Evolutionary conservation across 2,888 invertebrate species (phyloP).

Genomic region (Euspilapteryx auroguttella): DNA sequence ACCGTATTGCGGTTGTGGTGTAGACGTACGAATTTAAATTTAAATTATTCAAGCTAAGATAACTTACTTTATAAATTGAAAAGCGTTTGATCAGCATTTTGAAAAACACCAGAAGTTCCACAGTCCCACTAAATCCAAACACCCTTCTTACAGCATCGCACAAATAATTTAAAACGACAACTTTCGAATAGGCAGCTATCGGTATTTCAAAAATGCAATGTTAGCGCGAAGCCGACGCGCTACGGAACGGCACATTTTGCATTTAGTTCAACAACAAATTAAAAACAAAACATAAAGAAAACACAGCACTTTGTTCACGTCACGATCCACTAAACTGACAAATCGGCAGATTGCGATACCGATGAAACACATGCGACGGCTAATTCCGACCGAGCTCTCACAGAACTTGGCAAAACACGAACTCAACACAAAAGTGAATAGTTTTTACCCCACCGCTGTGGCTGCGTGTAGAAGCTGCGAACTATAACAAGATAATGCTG

Average conservation of each 20-base stretch:
- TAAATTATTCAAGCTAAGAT: too few species aligned
- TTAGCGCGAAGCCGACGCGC: conserved; percentile 24
- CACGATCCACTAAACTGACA: conserved; percentile 13
- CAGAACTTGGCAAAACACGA: conserved; percentile 40
- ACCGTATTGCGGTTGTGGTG: too few species aligned
- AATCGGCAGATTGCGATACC: conserved; percentile 16
- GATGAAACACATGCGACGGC: conserved; percentile 22
- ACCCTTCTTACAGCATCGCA: conserved; percentile 16
- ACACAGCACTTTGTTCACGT: too few species aligned
- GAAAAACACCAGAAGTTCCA: too few species aligned
- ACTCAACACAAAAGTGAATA: conserved; percentile 32
- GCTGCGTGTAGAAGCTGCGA: conserved; percentile 6
- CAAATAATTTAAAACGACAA: conserved; percentile 17
- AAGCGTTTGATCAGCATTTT: too few species aligned
- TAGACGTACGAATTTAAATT: too few species aligned
- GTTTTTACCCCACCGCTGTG: conserved; percentile 34
- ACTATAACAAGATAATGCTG: conserved; percentile 11
- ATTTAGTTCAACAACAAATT: conserved; percentile 14
- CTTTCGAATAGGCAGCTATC: conserved; percentile 34
- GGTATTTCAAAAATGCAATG: conserved; percentile 28
- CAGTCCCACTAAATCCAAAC: too few species aligned
- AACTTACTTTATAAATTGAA: too few species aligned
- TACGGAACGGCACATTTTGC: conserved; percentile 18
- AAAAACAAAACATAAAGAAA: too few species aligned
- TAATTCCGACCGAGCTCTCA: conserved; percentile 30